Conservation (phyloP, 2,888 invertebrate species). For the Orchesella flavescens region DNA sequence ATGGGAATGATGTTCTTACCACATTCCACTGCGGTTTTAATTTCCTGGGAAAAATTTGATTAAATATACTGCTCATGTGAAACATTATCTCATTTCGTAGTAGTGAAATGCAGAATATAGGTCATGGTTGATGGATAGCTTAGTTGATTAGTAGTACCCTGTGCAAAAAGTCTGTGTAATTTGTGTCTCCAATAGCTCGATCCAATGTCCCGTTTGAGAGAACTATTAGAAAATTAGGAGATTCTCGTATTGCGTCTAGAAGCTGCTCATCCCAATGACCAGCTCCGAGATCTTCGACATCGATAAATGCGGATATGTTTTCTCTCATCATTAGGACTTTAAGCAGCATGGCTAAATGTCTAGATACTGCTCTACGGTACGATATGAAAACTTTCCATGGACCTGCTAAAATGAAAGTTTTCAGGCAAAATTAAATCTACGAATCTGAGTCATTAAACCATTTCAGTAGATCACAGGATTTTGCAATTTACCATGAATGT, state of each 20-base stretch:
- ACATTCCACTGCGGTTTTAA: slow-evolving; percentile 36
- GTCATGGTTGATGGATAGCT: too few relatives aligned
- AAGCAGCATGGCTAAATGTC: slow-evolving; percentile 54
- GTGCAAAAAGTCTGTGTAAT: slow-evolving; percentile 61
- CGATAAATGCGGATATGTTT: slow-evolving; percentile 50
- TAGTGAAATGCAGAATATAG: too few relatives aligned
- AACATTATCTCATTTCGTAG: too few relatives aligned
- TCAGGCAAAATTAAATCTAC: too few relatives aligned
- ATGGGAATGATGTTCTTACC: slow-evolving; percentile 51
- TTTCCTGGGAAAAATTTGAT: too few relatives aligned
- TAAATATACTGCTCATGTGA: background rate
- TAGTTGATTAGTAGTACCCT: too few relatives aligned
- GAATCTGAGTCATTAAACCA: too few relatives aligned
- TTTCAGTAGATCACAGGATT: too few relatives aligned
- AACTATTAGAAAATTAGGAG: slow-evolving; percentile 59
- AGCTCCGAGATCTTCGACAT: slow-evolving; percentile 59
- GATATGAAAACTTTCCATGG: slow-evolving; percentile 51
- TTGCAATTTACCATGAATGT: too few relatives aligned
- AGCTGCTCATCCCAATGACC: slow-evolving; percentile 59
- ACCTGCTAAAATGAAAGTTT: slow-evolving; percentile 7
- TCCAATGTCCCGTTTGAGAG: slow-evolving; percentile 60
- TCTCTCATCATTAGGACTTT: slow-evolving; percentile 44
- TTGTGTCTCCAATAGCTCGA: slow-evolving; percentile 51
- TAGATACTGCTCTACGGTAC: slow-evolving; percentile 45
- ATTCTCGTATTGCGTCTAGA: slow-evolving; percentile 8